Evolutionary conservation across 2,888 invertebrate genomes (phyloP).

Genomic region (Herminia tarsipennalis): DNA sequence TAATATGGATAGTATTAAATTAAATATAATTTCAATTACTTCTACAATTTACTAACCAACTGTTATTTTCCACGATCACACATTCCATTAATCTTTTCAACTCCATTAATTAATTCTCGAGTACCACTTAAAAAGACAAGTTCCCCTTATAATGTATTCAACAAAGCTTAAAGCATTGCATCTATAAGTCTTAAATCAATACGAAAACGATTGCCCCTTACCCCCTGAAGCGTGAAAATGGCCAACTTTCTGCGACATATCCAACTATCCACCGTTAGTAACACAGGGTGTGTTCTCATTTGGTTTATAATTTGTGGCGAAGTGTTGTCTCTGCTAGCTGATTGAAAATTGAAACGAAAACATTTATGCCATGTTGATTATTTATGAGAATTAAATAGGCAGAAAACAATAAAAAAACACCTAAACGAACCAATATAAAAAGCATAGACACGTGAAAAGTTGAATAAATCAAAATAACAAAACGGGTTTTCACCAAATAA

Average conservation of each 20-base stretch:
- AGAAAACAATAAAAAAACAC: too few species aligned
- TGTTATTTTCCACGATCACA: too few species aligned
- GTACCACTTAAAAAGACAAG: not conserved
- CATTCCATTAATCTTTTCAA: too few species aligned
- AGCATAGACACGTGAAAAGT: too few species aligned
- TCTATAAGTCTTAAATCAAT: conserved; percentile 20
- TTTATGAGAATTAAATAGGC: too few species aligned
- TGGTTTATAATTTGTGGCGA: conserved; percentile 1
- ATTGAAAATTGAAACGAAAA: not conserved
- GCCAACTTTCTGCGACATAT: conserved; percentile 17
- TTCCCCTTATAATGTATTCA: not conserved
- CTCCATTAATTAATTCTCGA: not conserved
- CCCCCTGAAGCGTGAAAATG: conserved; percentile 20
- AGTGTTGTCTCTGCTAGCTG: not conserved
- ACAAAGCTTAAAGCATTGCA: conserved; percentile 10
- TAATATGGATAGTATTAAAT: too few species aligned
- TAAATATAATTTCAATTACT: too few species aligned
- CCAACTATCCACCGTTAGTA: conserved; percentile 10
- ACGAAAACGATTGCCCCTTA: conserved; percentile 13
- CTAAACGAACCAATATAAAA: too few species aligned
- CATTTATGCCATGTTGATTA: too few species aligned
- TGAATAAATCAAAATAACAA: too few species aligned
- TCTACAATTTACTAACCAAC: too few species aligned
- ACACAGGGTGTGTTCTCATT: not conserved
- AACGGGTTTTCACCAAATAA: too few species aligned